phyloP scores from a whole-genome alignment of 1,140 invertebrate genomes.

The Asbolus verrucosus region DNA sequence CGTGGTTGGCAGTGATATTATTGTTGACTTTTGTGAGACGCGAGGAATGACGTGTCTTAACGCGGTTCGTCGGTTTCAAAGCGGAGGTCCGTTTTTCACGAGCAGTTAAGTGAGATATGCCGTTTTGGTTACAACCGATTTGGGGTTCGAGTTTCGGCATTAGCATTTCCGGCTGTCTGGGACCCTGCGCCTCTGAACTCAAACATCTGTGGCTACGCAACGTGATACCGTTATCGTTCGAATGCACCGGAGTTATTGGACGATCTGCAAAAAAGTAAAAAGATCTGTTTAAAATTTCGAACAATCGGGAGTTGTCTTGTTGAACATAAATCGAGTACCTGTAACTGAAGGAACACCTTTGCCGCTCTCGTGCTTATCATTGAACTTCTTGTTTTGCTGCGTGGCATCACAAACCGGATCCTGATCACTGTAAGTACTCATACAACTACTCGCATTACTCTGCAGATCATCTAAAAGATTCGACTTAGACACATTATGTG shows the following conservation, averaged over 20 bases:
- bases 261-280: constrained; percentile 35
- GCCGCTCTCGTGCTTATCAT: constrained; percentile 62
- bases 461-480: constrained; percentile 64
- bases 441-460: constrained; percentile 64
- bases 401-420: constrained; percentile 63
- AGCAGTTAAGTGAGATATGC: constrained; percentile 24
- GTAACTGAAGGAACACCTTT: constrained; percentile 49
- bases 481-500: constrained; percentile 55
- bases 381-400: constrained; percentile 60
- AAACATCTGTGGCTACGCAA: constrained; percentile 73
- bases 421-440: constrained; percentile 63
- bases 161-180: constrained; percentile 18
- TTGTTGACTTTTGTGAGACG: constrained; percentile 5
- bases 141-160: constrained; percentile 37
- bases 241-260: background rate
- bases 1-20: constrained; percentile 47
- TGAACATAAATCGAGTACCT: background rate
- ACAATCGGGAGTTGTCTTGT: background rate
- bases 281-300: too few species aligned
- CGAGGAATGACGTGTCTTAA: constrained; percentile 15
- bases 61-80: background rate
- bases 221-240: constrained; percentile 66
- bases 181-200: constrained; percentile 64
- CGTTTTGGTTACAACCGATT: constrained; percentile 51
- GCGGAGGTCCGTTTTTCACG: background rate